A percentile compares a stretch with the other conserved stretches of the same genome.
These are phyloP conservation scores for Cecidostiba fungosa DNA, from an alignment of 2,888 invertebrate species.

Conservation along the genomic window DNA sequence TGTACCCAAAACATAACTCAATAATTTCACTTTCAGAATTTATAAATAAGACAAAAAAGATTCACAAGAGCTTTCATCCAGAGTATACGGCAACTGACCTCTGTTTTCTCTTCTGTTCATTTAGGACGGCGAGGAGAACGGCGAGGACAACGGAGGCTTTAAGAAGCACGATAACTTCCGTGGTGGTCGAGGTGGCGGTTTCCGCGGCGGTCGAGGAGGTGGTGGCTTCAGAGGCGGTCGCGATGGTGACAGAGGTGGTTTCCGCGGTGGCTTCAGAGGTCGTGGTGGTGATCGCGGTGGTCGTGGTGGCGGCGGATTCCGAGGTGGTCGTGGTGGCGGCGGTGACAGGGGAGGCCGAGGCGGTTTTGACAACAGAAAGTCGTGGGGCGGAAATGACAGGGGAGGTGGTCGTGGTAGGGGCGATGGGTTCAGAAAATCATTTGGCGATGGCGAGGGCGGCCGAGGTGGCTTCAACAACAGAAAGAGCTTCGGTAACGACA, in stretches of 20 bases:
- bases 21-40: constrained; percentile 34
- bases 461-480: constrained; percentile 79
- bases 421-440: constrained; percentile 71
- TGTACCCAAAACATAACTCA: constrained; percentile 33
- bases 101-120: constrained; percentile 75
- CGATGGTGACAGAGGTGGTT: constrained; percentile 73
- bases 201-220: constrained; percentile 70
- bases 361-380: constrained; percentile 64
- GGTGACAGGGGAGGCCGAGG: constrained; percentile 73
- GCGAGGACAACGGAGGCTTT: constrained; percentile 75
- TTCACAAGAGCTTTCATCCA: constrained; percentile 57
- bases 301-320: constrained; percentile 73
- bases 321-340: constrained; percentile 68
- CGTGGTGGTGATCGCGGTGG: constrained; percentile 66
- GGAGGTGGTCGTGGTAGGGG: constrained; percentile 74
- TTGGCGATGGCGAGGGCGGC: constrained; percentile 72
- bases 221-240: constrained; percentile 68
- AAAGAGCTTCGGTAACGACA: constrained; percentile 76
- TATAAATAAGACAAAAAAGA: constrained; percentile 12
- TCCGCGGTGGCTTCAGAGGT: constrained; percentile 74
- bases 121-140: constrained; percentile 74
- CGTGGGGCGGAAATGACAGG: constrained; percentile 64
- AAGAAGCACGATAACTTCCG: constrained; percentile 67
- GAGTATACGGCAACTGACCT: constrained; percentile 73
- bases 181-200: constrained; percentile 64